These are phyloP conservation scores for Drosophila nikananu DNA, from an alignment of 1,140 invertebrate genomes.

Conservation along the genomic window DNA sequence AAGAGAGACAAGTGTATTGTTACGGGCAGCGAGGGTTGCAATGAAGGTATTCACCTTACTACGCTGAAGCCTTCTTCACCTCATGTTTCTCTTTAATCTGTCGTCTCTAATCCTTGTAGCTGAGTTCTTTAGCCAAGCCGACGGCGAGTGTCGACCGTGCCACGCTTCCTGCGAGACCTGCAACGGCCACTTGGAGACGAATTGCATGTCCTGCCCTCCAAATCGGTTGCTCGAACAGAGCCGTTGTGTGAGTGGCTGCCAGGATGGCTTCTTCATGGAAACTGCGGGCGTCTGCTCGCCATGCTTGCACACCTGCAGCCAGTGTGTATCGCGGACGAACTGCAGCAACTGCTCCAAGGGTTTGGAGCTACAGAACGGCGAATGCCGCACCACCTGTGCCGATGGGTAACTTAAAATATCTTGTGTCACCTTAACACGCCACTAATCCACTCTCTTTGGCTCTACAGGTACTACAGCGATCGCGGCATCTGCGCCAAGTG, in stretches of 20 bases:
- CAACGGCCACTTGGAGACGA: slow-evolving; percentile 90
- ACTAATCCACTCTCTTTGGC: no score
- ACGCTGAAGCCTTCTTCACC: no score
- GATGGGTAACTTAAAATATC: slow-evolving; percentile 85
- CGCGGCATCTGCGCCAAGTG: slow-evolving; percentile 92
- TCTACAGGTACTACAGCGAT: slow-evolving; percentile 92
- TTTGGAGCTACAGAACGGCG: slow-evolving; percentile 91
- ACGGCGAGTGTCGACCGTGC: slow-evolving; percentile 89
- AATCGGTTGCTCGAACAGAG: slow-evolving; percentile 89
- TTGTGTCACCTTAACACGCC: no score
- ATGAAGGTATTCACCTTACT: slow-evolving; percentile 87
- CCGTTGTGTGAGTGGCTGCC: slow-evolving; percentile 90
- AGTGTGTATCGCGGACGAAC: slow-evolving; percentile 91
- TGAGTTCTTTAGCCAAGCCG: slow-evolving; percentile 89
- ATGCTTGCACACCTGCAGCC: slow-evolving; percentile 91
- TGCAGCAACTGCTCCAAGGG: slow-evolving; percentile 91
- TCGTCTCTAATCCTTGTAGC: slow-evolving; percentile 83
- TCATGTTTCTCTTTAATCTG: neutral
- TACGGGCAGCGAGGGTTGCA: slow-evolving; percentile 88
- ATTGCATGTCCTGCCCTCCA: slow-evolving; percentile 92
- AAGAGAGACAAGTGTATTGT: slow-evolving; percentile 90
- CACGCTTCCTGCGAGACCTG: slow-evolving; percentile 93
- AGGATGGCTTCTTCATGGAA: slow-evolving; percentile 90
- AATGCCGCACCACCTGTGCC: slow-evolving; percentile 91
- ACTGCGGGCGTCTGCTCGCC: slow-evolving; percentile 89